phyloP scores from a whole-genome alignment of 2,888 invertebrate species.

The Drosophila koepferae region DNA sequence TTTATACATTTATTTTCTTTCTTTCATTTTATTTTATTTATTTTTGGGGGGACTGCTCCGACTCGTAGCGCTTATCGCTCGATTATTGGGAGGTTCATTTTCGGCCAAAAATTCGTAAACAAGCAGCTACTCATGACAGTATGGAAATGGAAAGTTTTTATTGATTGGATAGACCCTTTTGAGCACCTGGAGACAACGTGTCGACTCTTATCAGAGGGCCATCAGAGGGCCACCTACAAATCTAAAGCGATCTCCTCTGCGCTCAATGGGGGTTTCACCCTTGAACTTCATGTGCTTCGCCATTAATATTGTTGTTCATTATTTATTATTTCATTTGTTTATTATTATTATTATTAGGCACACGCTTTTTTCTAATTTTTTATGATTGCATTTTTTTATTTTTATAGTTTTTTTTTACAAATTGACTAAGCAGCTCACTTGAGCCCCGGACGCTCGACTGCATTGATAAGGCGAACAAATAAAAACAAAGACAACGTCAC shows the following conservation, averaged over 20 bases:
- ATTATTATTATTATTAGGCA: slow-evolving; percentile 47
- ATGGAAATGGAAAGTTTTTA: slow-evolving; percentile 57
- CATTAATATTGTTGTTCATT: slow-evolving; percentile 12
- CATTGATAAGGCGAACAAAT: slow-evolving; percentile 44
- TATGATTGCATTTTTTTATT: slow-evolving; percentile 43
- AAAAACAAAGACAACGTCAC: slow-evolving; percentile 52
- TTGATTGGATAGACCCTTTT: not conserved
- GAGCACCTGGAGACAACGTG: slow-evolving; percentile 59
- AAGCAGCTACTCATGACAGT: slow-evolving; percentile 2
- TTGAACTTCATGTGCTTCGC: slow-evolving; percentile 60
- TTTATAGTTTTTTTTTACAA: slow-evolving; percentile 55
- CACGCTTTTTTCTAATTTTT: slow-evolving; percentile 57
- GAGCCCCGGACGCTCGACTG: slow-evolving; percentile 2
- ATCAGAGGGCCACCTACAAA: not conserved
- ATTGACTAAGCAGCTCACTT: slow-evolving; percentile 31
- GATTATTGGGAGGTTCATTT: slow-evolving; percentile 21
- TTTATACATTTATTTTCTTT: not conserved
- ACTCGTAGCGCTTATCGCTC: slow-evolving; percentile 29
- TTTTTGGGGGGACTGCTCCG: not conserved
- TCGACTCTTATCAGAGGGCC: slow-evolving; percentile 19
- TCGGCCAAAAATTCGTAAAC: slow-evolving; percentile 46
- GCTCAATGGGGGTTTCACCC: slow-evolving; percentile 23
- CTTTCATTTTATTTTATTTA: not conserved
- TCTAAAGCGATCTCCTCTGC: not conserved
- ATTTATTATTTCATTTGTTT: slow-evolving; percentile 6